A percentile compares a stretch with the other conserved stretches of the same genome.
Evolutionary conservation across 2,888 invertebrate genomes (phyloP).

Genomic region (Allophyes oxyacanthae): DNA sequence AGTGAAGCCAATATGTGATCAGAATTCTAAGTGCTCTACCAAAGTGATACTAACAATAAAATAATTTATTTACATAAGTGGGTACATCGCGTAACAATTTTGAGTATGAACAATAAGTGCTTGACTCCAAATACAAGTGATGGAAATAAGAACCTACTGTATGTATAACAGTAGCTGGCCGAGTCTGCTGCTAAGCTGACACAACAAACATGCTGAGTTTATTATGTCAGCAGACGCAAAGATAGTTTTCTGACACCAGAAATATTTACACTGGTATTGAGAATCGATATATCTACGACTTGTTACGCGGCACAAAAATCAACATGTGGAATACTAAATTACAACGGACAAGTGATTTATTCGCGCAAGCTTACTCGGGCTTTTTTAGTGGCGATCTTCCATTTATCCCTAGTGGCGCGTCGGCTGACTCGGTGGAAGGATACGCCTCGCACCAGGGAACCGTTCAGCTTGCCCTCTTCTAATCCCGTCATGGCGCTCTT

Average conservation of each 20-base stretch:
- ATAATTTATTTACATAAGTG: conserved; percentile 19
- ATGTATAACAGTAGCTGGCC: conserved; percentile 3
- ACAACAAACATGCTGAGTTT: not conserved
- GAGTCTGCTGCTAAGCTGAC: not conserved
- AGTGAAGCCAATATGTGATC: conserved; percentile 14
- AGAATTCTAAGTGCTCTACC: conserved; percentile 19
- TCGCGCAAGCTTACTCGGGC: conserved; percentile 91
- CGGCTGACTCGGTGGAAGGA: conserved; percentile 91
- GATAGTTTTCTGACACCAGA: not conserved
- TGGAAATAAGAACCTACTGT: conserved; percentile 6
- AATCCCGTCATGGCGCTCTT: conserved; percentile 91
- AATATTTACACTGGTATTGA: conserved; percentile 38
- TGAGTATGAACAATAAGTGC: conserved; percentile 13
- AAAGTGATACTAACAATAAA: conserved; percentile 17
- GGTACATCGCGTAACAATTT: conserved; percentile 12
- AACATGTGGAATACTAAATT: conserved; percentile 38
- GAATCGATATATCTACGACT: conserved; percentile 22
- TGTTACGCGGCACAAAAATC: conserved; percentile 10
- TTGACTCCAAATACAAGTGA: conserved; percentile 49
- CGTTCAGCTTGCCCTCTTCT: conserved; percentile 91
- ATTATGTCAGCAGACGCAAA: not conserved
- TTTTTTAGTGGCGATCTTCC: conserved; percentile 93
- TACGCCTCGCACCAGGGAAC: conserved; percentile 90
- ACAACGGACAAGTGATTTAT: conserved; percentile 35
- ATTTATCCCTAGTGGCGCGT: conserved; percentile 87